A percentile compares a stretch with the other conserved stretches of the same genome.
phyloP scores from a whole-genome alignment of 2,797 vertebrate genomes.

The Nothura maculosa region DNA sequence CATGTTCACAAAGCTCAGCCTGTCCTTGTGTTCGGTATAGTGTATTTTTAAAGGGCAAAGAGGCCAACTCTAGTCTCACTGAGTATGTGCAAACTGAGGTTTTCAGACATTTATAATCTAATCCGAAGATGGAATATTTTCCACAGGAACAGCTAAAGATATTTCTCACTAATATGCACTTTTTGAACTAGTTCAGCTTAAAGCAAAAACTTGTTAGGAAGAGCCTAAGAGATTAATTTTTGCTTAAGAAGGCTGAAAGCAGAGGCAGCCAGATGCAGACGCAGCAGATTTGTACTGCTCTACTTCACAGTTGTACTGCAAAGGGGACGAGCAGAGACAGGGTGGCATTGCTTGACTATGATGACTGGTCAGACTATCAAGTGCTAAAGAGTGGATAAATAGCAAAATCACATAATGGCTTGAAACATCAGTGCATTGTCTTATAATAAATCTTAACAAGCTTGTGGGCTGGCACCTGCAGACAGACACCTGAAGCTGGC shows the following conservation, averaged over 20 bases:
- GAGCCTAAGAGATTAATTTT: not conserved
- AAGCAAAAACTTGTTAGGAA: not conserved
- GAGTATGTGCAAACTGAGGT: not conserved
- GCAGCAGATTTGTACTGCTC: not conserved
- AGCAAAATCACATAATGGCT: not conserved
- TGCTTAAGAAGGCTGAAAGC: not conserved
- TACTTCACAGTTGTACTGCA: no score
- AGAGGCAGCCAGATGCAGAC: not conserved
- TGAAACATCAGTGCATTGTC: not conserved
- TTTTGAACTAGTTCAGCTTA: no score
- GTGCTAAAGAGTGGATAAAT: not conserved
- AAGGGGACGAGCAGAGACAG: not conserved
- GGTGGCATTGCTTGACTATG: not conserved
- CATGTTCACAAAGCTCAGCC: rapidly evolving
- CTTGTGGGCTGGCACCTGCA: not conserved
- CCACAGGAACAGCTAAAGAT: not conserved
- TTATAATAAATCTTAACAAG: not conserved
- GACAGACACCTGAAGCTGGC: not conserved
- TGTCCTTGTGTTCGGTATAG: not conserved
- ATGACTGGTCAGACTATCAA: no score
- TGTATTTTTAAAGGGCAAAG: not conserved
- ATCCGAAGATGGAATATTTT: not conserved
- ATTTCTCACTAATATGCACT: not conserved
- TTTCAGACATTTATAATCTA: not conserved
- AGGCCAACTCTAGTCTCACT: not conserved